Evolutionary conservation across 2,888 invertebrate genomes (phyloP).

Genomic region (Yponomeuta sedellus): DNA sequence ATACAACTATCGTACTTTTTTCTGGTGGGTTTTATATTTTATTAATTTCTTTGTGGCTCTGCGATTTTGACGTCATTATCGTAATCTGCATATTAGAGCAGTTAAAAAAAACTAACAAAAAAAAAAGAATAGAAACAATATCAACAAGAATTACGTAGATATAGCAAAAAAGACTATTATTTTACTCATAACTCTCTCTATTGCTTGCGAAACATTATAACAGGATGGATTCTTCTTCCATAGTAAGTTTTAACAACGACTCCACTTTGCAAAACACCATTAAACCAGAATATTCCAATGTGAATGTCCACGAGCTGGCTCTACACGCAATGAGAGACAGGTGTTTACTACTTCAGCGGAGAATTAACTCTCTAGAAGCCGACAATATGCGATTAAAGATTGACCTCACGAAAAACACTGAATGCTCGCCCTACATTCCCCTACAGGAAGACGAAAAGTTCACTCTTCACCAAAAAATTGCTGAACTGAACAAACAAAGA

Average conservation of each 20-base stretch:
- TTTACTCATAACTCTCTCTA: too few relatives aligned
- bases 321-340: constrained; percentile 89
- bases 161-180: too few relatives aligned
- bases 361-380: constrained; percentile 82
- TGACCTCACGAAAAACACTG: constrained; percentile 45
- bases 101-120: too few relatives aligned
- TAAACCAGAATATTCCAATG: constrained; percentile 58
- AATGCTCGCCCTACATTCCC: constrained; percentile 45
- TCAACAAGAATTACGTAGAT: too few relatives aligned
- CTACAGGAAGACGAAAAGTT: constrained; percentile 65
- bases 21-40: too few relatives aligned
- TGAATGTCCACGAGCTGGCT: constrained; percentile 83
- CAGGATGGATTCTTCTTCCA: constrained; percentile 64
- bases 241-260: constrained; percentile 69
- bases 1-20: too few relatives aligned
- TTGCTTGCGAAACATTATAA: too few relatives aligned
- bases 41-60: too few relatives aligned
- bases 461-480: constrained; percentile 78
- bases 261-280: constrained; percentile 61
- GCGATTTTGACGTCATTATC: too few relatives aligned
- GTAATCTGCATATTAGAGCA: too few relatives aligned
- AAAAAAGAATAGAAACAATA: too few relatives aligned
- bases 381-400: constrained; percentile 82
- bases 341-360: constrained; percentile 84
- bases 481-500: constrained; percentile 84